Evolutionary conservation across 2,888 invertebrate species (phyloP).

Genomic region (Rotaria macrura): DNA sequence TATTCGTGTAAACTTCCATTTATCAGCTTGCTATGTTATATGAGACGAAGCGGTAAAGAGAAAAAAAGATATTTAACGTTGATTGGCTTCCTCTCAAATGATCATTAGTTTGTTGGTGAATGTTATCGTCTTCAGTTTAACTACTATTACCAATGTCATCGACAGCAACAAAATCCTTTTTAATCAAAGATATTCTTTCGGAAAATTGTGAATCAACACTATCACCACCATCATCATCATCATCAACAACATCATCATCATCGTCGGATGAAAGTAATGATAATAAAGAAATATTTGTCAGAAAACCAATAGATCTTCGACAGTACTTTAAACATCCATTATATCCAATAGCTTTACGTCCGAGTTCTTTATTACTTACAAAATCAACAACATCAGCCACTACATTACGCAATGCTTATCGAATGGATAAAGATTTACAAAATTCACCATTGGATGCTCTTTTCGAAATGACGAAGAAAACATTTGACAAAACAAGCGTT

Average conservation of each 20-base stretch:
- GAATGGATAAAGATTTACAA: not conserved
- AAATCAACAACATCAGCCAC: not conserved
- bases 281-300: not conserved
- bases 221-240: no score
- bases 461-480: slow-evolving; percentile 20
- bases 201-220: not conserved
- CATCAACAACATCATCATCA: no score
- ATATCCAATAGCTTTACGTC: slow-evolving; percentile 11
- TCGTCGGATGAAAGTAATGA: not conserved
- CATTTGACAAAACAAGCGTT: not conserved
- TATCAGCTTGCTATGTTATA: not conserved
- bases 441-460: not conserved
- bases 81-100: slow-evolving; percentile 1
- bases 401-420: not conserved
- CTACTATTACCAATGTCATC: not conserved
- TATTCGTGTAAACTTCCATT: not conserved
- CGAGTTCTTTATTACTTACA: not conserved
- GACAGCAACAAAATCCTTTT: not conserved
- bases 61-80: not conserved
- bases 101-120: slow-evolving; percentile 7
- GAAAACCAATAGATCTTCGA: not conserved
- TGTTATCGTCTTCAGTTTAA: not conserved
- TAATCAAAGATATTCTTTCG: slow-evolving; percentile 22
- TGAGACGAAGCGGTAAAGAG: not conserved
- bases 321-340: slow-evolving; percentile 3